phyloP scores from a whole-genome alignment of 92 coral and sea anemone genomes.

The Siderastrea radians region DNA sequence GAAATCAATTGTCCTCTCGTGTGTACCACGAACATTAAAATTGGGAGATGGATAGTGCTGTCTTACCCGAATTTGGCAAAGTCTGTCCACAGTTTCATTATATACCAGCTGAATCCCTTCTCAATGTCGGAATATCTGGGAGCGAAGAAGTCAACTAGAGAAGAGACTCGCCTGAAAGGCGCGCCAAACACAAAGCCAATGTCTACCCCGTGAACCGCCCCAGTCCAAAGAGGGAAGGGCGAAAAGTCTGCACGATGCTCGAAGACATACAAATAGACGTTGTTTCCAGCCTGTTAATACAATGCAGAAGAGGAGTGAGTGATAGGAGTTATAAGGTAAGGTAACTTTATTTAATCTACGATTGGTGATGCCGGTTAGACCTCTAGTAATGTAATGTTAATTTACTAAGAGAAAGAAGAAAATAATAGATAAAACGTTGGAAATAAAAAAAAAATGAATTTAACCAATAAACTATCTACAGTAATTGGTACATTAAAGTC shows the following conservation, averaged over 20 bases:
- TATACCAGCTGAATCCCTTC: slow-evolving; percentile 45
- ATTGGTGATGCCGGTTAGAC: too few relatives aligned
- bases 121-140: slow-evolving; percentile 51
- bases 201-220: slow-evolving; percentile 33
- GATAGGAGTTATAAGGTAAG: neutral
- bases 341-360: too few relatives aligned
- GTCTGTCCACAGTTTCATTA: slow-evolving; percentile 65
- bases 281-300: slow-evolving; percentile 2
- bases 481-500: too few relatives aligned
- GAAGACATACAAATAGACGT: slow-evolving; percentile 36
- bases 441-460: too few relatives aligned
- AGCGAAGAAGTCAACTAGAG: neutral
- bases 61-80: slow-evolving; percentile 71
- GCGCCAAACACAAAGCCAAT: slow-evolving; percentile 41
- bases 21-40: neutral
- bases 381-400: too few relatives aligned
- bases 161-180: slow-evolving; percentile 16
- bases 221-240: slow-evolving; percentile 29
- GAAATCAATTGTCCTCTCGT: too few relatives aligned
- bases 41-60: too few relatives aligned
- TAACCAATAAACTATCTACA: too few relatives aligned
- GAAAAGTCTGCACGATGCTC: slow-evolving; percentile 51
- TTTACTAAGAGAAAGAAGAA: too few relatives aligned
- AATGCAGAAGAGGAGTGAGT: neutral
- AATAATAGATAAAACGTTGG: too few relatives aligned